Percentiles rank a stretch among this genome's conserved stretches.
These are phyloP conservation scores for Chaetoderma sp. DNA, from an alignment of 2,888 invertebrate species.

Conservation along the genomic window DNA sequence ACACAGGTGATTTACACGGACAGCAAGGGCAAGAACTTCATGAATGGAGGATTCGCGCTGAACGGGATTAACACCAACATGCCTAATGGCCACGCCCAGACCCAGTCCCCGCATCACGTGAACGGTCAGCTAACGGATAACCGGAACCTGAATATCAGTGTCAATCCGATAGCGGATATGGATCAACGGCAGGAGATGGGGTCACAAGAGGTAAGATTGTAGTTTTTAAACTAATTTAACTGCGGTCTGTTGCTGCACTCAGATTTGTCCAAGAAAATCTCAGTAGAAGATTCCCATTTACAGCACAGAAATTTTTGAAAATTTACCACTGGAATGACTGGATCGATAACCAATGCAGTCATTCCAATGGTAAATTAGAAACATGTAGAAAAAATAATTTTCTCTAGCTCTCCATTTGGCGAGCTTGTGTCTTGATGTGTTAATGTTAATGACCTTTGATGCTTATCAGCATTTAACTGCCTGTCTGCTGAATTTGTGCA, in stretches of 20 bases:
- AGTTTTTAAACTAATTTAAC: no score
- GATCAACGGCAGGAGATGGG: constrained; percentile 16
- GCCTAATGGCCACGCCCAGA: constrained; percentile 50
- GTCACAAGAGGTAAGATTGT: not conserved
- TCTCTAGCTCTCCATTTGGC: not conserved
- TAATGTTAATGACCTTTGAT: no score
- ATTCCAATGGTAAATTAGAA: not conserved
- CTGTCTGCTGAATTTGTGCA: no score
- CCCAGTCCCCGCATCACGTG: constrained; percentile 44
- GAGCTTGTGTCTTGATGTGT: not conserved
- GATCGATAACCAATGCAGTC: not conserved
- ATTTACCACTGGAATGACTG: no score
- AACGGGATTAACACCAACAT: constrained; percentile 51
- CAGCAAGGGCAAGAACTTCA: constrained; percentile 51
- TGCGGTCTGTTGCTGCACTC: no score
- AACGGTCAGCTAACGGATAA: not conserved
- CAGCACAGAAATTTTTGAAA: not conserved
- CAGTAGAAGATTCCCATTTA: not conserved
- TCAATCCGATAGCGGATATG: constrained; percentile 49
- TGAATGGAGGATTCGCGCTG: constrained; percentile 45
- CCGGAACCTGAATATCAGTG: constrained; percentile 53
- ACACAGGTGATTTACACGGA: constrained; percentile 51
- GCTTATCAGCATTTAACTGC: no score
- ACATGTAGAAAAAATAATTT: not conserved
- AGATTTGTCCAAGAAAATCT: no score